Percentiles rank a stretch among this genome's conserved stretches.
Conservation (phyloP, 2,888 invertebrate genomes). For the Xestia c-nigrum region DNA sequence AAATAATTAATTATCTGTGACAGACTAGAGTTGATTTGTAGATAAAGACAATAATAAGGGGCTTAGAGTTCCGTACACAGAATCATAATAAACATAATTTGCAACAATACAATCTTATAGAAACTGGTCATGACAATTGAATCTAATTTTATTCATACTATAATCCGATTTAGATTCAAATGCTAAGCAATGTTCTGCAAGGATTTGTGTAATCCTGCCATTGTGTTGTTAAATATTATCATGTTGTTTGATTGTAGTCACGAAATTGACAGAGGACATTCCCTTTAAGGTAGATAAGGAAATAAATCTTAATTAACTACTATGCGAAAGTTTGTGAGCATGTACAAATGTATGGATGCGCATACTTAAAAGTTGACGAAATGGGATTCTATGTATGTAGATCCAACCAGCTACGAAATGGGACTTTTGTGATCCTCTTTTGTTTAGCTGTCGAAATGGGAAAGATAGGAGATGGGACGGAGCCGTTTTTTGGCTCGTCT, state of each 20-base stretch:
- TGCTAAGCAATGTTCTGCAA: constrained; percentile 14
- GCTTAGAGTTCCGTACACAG: constrained; percentile 3
- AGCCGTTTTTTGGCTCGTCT: too few species aligned
- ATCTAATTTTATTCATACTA: constrained; percentile 44
- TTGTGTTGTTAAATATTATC: constrained; percentile 34
- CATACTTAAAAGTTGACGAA: too few species aligned
- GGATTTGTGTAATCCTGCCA: constrained; percentile 45
- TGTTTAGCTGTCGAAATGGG: too few species aligned
- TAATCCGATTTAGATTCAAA: constrained; percentile 47
- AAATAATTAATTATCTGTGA: neutral
- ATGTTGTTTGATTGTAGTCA: constrained; percentile 40
- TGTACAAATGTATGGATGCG: too few species aligned
- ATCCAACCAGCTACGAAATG: too few species aligned
- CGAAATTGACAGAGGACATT: constrained; percentile 17
- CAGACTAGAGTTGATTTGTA: too few species aligned
- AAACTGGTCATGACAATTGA: constrained; percentile 36
- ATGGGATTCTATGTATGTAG: too few species aligned
- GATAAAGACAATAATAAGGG: neutral
- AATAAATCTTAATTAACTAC: neutral
- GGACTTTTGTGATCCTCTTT: too few species aligned
- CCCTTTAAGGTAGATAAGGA: neutral
- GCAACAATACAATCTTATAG: constrained; percentile 23
- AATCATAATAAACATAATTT: constrained; percentile 35
- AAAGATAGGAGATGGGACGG: too few species aligned
- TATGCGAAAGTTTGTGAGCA: too few species aligned